phyloP scores from a whole-genome alignment of 2,113 vertebrate species.

The Dolichotis patagonum region DNA sequence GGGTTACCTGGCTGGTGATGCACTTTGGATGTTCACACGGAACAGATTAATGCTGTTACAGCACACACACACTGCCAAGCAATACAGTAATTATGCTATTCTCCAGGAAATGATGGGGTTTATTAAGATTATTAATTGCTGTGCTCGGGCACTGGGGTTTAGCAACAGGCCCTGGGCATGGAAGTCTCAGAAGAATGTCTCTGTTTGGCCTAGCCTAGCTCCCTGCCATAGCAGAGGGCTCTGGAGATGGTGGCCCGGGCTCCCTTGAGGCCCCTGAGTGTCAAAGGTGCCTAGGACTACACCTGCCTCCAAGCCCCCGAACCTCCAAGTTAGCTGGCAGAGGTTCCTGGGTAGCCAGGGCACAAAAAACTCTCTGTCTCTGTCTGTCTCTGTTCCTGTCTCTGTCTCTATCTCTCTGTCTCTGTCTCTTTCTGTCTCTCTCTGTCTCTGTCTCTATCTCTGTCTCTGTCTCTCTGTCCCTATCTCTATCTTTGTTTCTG shows the following conservation, averaged over 20 bases:
- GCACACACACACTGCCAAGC: slow-evolving; percentile 54
- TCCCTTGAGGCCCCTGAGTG: not conserved
- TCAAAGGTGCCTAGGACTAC: not conserved
- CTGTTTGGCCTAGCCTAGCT: not conserved
- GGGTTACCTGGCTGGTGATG: not conserved
- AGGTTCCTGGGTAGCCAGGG: not conserved
- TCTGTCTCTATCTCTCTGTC: too few species aligned
- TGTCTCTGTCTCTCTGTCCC: too few species aligned
- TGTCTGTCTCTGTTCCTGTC: not conserved
- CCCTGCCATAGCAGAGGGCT: not conserved
- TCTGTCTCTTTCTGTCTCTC: too few species aligned
- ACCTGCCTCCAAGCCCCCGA: not conserved
- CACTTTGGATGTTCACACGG: slow-evolving; percentile 68
- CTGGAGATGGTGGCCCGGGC: not conserved
- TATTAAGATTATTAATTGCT: slow-evolving; percentile 51
- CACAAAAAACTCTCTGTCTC: not conserved
- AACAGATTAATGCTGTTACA: slow-evolving; percentile 70
- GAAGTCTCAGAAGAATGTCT: not conserved
- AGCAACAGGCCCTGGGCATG: not conserved
- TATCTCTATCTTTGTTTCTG: not conserved
- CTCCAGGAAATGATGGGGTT: slow-evolving; percentile 72
- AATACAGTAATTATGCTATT: slow-evolving; percentile 55
- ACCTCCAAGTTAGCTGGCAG: not conserved
- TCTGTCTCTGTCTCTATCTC: too few species aligned
- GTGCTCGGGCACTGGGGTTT: not conserved